A percentile compares a stretch with the other conserved stretches of the same genome.
These are phyloP conservation scores for Bungarus multicinctus DNA, from an alignment of 2,113 vertebrate genomes.

Conservation along the genomic window DNA sequence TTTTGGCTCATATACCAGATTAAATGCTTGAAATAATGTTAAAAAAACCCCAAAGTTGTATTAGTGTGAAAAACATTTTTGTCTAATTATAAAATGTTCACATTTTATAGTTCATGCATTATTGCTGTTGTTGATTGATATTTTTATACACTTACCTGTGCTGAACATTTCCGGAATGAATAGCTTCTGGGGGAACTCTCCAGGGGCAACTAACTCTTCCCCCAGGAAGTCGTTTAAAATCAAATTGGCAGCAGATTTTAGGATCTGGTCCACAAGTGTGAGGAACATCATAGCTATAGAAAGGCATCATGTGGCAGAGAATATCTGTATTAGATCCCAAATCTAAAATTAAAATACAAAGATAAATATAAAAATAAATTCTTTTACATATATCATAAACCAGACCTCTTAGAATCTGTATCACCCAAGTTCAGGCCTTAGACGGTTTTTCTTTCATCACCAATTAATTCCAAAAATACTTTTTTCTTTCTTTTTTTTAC, in stretches of 20 bases:
- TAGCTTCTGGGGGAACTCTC: conserved; percentile 84
- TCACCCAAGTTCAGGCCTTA: background rate
- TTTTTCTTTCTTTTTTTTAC: background rate
- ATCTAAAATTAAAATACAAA: conserved; percentile 72
- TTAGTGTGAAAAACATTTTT: background rate
- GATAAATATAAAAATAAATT: background rate
- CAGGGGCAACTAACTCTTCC: conserved; percentile 87
- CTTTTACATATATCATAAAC: background rate
- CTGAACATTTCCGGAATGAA: conserved; percentile 81
- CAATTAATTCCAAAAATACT: background rate
- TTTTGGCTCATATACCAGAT: background rate
- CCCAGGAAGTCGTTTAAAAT: conserved; percentile 90
- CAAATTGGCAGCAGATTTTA: conserved; percentile 93
- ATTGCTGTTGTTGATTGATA: background rate
- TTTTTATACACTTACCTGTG: conserved; percentile 73
- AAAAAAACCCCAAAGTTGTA: background rate
- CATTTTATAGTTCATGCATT: background rate
- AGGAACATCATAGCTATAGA: conserved; percentile 95
- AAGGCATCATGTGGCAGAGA: conserved; percentile 97
- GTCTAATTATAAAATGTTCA: background rate
- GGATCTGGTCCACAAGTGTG: conserved; percentile 95
- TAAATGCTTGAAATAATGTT: background rate
- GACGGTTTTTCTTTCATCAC: background rate
- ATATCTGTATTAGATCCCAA: conserved; percentile 83
- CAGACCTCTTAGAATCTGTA: background rate